Base-by-base conservation (phyloP, 2,797 vertebrate genomes). In the Gymnopithys bicolor region DNA sequence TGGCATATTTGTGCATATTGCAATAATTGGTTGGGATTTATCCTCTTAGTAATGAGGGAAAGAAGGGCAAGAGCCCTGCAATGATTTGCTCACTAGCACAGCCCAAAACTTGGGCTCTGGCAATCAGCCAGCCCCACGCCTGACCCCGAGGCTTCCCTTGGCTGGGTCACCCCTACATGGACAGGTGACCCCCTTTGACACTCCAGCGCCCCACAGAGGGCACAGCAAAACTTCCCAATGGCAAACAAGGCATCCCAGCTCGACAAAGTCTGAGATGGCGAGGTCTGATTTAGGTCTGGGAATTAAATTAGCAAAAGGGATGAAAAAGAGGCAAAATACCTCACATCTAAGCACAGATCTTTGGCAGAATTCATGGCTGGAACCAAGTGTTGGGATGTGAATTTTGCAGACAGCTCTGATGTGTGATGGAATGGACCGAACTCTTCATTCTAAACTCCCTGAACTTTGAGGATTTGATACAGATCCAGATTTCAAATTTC, bases 271-370 rank as follows among this genome's bases (percentile, higher is more conserved):
- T 1, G 12, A 59, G 41, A 19, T 2, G 32, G 94, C 71, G 90
- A 79, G 55, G 32, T 21, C 59, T 39, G 13, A 43, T 84, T 90
- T 84, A 30, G 17, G 51, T 66, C 86, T 92, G 94, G 85, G 63
- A 94, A 95, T 51, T 66, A 81, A 92, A 79, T 93, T 93, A 95
- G 33, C 39, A 48, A 92, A 82, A 87, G 51, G 77, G 58, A 90
- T 45, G 32, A 89, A 87, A 78, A 90, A 71, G 49, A 81, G 81
- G 41, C 58, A 59, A 52, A 82, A 84, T 35, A 37, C 76, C 58
- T 87, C 58, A 2, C 49, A 21, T 81, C 62, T 73, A 84, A 78
- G 69, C 62, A 70, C 0, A 0, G 24, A 46, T 78, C 88, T 85
- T 56, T 89, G 88, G 74, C 88, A 92, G 74, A 71, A 81, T 73